Evolutionary conservation across 2,797 vertebrate genomes (phyloP).

Genomic region (Cyprinella venusta): DNA sequence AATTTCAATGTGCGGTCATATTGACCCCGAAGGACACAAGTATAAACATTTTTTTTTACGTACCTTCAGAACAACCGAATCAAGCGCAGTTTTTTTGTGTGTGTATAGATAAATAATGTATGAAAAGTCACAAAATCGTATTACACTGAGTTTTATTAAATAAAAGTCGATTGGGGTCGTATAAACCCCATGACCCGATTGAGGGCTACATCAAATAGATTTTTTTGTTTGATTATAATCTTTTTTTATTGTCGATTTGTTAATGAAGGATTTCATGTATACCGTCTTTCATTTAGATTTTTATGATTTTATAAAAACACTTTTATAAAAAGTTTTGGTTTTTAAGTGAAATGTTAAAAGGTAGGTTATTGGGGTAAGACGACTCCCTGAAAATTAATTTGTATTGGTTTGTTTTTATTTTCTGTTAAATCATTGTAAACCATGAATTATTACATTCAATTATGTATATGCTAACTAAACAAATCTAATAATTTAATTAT

Average conservation of each 20-base stretch:
- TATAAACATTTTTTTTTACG: no score
- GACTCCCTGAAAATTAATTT: background rate
- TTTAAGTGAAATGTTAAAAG: background rate
- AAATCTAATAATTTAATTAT: no score
- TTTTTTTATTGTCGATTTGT: background rate
- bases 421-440: background rate
- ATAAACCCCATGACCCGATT: no score
- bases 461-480: background rate
- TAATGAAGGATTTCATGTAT: background rate
- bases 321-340: background rate
- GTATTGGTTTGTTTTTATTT: background rate
- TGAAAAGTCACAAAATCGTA: no score
- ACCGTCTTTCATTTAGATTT: background rate
- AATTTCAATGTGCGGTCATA: no score
- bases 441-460: background rate
- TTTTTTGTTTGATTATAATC: background rate
- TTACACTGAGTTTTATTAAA: no score
- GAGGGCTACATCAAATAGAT: background rate
- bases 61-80: no score
- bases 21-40: no score
- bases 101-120: no score
- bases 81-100: no score
- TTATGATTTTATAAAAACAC: no score
- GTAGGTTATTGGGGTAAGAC: background rate
- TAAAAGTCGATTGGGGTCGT: no score